Base-by-base conservation (phyloP, 37 sponge, comb jelly and placozoan species). In the Dysidea cf. avara region DNA sequence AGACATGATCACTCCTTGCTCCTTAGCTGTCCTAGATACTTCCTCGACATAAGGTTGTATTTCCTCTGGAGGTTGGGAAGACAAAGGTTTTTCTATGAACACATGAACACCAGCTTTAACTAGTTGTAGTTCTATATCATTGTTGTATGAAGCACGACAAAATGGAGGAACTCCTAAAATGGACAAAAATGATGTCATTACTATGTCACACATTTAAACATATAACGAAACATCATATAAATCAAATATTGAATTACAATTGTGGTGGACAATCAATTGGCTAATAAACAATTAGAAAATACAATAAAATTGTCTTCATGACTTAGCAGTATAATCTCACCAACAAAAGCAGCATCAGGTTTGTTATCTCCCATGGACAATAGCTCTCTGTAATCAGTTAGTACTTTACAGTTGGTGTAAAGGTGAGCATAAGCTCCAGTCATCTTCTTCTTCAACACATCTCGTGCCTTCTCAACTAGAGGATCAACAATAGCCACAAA, bases 81-180 rank as follows among this genome's bases (percentile, higher is more conserved):
- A 88, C 37, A 93, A 55, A n/a, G 94, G 94, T 38, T 93, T 93
- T 79, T 93, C 94, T 33, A 93, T 58, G 56, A 93, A 87, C 40
- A 84, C 50, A 39, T 93, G 81, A 17, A 93, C 56, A 6, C 94
- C 94, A 32, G 81, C 82, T 59, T 65, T 47, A 12, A 93, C 31
- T 22, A 77, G 78, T 57, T 81, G 64, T 58, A 93, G 74, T 74
- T 93, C 94, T 9, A 88, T 68, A 47, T 83, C 85, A 3, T 43
- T 31, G 0, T 73, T 74, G 34, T 52, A 29, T 63, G 53, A 36
- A 17, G 87, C 92, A 79, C 86, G 92, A 43, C 35, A 69, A 32
- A 67, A 50, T 38, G 92, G 92, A 24, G 92, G 92, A 22, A 91
- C 86, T 32, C 92, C 92, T 77, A 66, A 31, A 52, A 26, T 39